A percentile compares a stretch with the other conserved stretches of the same genome.
Evolutionary conservation across 2,113 vertebrate genomes (phyloP).

Genomic region (Nibea albiflora): DNA sequence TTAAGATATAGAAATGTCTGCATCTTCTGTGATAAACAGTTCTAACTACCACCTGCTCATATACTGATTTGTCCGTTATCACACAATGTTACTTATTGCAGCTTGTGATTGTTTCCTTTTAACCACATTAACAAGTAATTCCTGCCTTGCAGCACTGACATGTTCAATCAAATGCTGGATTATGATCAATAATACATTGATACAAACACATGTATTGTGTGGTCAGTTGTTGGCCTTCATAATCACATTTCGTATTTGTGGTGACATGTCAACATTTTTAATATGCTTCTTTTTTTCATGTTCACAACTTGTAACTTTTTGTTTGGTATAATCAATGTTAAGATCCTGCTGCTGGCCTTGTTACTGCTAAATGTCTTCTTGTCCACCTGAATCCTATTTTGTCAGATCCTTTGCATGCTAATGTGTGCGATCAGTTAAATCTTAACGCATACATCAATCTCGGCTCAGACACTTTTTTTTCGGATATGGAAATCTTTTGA

Average conservation of each 20-base stretch:
- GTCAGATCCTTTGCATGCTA: neutral
- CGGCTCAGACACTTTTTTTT: neutral
- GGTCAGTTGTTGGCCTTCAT: neutral
- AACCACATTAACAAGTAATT: neutral
- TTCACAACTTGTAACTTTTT: neutral
- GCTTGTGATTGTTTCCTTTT: neutral
- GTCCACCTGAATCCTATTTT: neutral
- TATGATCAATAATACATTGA: neutral
- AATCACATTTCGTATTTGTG: neutral
- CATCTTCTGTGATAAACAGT: neutral
- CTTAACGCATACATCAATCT: neutral
- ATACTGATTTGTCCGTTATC: neutral
- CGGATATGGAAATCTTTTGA: too few species aligned
- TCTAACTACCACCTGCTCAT: neutral
- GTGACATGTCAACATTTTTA: neutral
- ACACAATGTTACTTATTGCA: neutral
- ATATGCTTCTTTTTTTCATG: neutral
- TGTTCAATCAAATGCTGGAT: neutral
- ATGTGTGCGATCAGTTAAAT: slow-evolving; percentile 8
- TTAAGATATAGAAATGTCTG: neutral
- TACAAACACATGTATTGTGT: neutral
- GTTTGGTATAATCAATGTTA: neutral
- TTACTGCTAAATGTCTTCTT: neutral
- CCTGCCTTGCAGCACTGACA: too few species aligned
- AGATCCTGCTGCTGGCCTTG: neutral